phyloP scores from a whole-genome alignment of 2,113 vertebrate genomes.

The Saguinus imperator region DNA sequence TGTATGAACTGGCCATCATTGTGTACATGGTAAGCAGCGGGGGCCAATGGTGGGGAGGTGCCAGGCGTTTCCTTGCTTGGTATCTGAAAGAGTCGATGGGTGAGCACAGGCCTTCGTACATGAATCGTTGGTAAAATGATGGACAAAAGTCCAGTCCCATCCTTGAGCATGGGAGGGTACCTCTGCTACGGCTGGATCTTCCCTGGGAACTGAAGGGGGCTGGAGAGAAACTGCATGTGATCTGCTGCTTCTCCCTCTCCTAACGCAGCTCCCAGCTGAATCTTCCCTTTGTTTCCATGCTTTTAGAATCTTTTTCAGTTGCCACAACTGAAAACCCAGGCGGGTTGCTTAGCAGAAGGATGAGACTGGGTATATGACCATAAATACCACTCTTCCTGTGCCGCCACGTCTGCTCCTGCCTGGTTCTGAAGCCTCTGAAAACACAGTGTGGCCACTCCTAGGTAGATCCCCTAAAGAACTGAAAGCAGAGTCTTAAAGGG shows the following conservation, averaged over 20 bases:
- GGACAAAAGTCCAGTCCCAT: neutral
- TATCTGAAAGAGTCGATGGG: neutral
- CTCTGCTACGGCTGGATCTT: neutral
- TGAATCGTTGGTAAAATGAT: neutral
- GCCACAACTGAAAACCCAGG: neutral
- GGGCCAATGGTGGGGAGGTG: rapidly evolving
- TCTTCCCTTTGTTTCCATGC: neutral
- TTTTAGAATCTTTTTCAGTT: neutral
- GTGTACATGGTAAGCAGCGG: conserved; percentile 90
- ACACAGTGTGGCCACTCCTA: neutral
- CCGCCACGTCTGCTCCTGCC: neutral
- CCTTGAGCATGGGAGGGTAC: neutral
- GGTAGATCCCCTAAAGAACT: neutral
- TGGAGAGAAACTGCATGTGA: neutral
- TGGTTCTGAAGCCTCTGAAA: neutral
- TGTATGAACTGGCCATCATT: conserved; percentile 86
- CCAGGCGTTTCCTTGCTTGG: neutral
- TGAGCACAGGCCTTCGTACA: rapidly evolving
- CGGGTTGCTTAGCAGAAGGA: neutral
- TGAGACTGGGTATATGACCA: rapidly evolving
- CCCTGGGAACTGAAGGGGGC: neutral
- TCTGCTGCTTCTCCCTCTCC: neutral
- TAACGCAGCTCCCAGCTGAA: neutral
- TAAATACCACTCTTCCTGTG: neutral
- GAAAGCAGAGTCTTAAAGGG: neutral